Evolutionary conservation across 2,113 vertebrate species (phyloP), one percentile per base, ranked within the genome.

Genomic region (Irena cyanogastra): DNA sequence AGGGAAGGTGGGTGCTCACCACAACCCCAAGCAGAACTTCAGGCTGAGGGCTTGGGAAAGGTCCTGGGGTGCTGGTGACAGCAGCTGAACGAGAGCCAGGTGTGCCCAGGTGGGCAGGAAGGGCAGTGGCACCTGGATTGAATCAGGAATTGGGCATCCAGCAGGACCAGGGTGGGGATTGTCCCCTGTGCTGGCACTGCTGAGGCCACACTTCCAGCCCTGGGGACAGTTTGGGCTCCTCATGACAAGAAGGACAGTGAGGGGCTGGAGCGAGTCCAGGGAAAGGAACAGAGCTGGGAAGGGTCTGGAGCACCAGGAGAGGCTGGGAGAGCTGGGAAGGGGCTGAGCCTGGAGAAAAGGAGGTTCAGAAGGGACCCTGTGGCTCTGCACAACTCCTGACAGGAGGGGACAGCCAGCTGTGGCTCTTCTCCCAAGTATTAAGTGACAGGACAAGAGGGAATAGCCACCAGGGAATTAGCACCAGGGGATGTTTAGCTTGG

Each of bases 241-340:
- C 42, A 24, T 1, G 6, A 6, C 14, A 8, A 47, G 3, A 41
- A 16, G 4, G 24, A 13, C 31, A 37, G 5, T 6, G 57, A 65
- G 18, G 15, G 4, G 18, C 8, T 54, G n/a, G 47, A 54, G 27
- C 0, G 0, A 0, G 21, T 17, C 24, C 47, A 56, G 23, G 0
- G 53, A n/a, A 9, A 3, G 9, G 7, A 52, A 33, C 0, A 0
- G 35, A 60, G 13, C 8, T 60, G 39, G 39, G 17, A 71, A 24
- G 16, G 39, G 2, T 0, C 35, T 72, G 57, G 37, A 65, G 54
- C 11, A 3, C 17, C 66, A 49, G 18, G 15, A 80, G 27, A 0
- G 0, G 23, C n/a, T 60, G 49, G 56, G 35, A 21, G 63, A 69
- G 22, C 52, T 65, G 68, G 15, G 20, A 27, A 49, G 53, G 33